These are phyloP conservation scores for Rhagologus leucostigma DNA, from an alignment of 2,113 vertebrate species.

Conservation along the genomic window DNA sequence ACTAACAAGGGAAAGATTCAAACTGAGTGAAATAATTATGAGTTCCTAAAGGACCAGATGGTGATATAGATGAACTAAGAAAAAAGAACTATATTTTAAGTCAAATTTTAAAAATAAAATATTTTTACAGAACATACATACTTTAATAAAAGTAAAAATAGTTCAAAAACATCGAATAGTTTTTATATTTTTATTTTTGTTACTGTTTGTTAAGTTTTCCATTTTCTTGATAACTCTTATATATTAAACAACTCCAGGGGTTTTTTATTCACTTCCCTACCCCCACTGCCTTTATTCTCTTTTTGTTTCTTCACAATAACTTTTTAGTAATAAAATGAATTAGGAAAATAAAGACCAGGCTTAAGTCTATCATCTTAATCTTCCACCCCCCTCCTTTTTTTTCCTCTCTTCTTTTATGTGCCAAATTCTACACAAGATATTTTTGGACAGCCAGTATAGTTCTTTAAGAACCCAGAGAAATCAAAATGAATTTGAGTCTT, in stretches of 20 bases:
- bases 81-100: not conserved
- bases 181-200: not conserved
- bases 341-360: not conserved
- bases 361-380: not conserved
- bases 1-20: not conserved
- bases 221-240: not conserved
- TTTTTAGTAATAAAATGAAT: not conserved
- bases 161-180: fast-evolving
- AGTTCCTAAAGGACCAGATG: not conserved
- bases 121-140: not conserved
- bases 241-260: fast-evolving
- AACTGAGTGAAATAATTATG: not conserved
- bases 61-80: not conserved
- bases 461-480: not conserved
- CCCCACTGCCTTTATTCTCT: fast-evolving
- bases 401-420: not conserved
- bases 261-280: fast-evolving
- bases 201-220: not conserved
- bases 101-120: not conserved
- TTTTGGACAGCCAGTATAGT: not conserved
- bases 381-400: fast-evolving
- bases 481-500: not conserved
- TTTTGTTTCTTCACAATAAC: not conserved
- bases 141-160: not conserved
- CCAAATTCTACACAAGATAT: not conserved